A percentile compares a stretch with the other conserved stretches of the same genome.
phyloP scores from a whole-genome alignment of 2,888 invertebrate species.

The Nebria salina region DNA sequence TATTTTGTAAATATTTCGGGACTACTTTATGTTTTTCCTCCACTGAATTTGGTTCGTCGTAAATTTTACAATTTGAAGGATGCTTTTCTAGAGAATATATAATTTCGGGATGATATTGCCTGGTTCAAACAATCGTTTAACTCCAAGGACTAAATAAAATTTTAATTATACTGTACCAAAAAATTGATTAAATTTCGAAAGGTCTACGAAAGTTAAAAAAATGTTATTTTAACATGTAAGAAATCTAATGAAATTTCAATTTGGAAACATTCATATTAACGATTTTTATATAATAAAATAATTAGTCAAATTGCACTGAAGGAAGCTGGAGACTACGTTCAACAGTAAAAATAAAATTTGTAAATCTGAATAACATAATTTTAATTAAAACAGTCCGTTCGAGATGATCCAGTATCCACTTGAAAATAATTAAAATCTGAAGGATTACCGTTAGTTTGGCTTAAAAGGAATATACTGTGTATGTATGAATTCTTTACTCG shows the following conservation, averaged over 20 bases:
- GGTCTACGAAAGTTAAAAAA: not conserved
- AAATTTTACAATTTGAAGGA: not conserved
- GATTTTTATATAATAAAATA: too few relatives aligned
- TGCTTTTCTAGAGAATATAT: not conserved
- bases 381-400: not conserved
- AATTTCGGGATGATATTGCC: not conserved
- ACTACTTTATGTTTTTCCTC: not conserved
- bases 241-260: not conserved
- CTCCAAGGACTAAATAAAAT: not conserved
- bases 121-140: not conserved
- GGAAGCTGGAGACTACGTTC: not conserved
- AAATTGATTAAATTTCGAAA: not conserved
- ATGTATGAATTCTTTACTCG: not conserved
- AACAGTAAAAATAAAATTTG: not conserved
- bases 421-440: slow-evolving; percentile 38
- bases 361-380: not conserved
- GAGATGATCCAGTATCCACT: slow-evolving; percentile 20
- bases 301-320: too few relatives aligned
- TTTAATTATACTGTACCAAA: not conserved
- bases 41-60: not conserved
- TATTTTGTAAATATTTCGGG: not conserved
- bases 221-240: not conserved
- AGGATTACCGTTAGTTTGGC: slow-evolving; percentile 17
- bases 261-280: too few relatives aligned
- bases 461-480: not conserved